Evolutionary conservation across 2,797 vertebrate species (phyloP).

Genomic region (Chaenodraco wilsoni): DNA sequence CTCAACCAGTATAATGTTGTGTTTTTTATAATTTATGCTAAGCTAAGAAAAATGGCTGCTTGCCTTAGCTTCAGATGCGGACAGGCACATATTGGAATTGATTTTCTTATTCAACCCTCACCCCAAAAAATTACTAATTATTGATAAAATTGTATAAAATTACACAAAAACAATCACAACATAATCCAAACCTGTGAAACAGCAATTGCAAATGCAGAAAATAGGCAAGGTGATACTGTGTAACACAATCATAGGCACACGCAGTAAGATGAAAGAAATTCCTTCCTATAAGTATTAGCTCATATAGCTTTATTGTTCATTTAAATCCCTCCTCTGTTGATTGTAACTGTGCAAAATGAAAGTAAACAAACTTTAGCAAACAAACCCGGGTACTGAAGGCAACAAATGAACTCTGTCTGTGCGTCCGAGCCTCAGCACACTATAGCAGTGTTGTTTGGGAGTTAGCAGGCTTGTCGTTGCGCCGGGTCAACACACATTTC

Average conservation of each 20-base stretch:
- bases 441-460: slow-evolving; percentile 50
- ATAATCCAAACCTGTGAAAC: neutral
- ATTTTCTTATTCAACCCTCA: neutral
- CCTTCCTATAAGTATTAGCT: neutral
- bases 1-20: neutral
- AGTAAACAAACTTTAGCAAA: slow-evolving; percentile 39
- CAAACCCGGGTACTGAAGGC: slow-evolving; percentile 25
- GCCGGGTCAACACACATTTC: slow-evolving; percentile 68
- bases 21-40: neutral
- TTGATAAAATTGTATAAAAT: neutral
- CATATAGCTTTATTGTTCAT: slow-evolving; percentile 1
- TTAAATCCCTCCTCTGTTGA: slow-evolving; percentile 10
- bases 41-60: neutral
- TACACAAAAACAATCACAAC: neutral
- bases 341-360: slow-evolving; percentile 15
- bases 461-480: slow-evolving; percentile 51
- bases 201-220: neutral
- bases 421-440: slow-evolving; percentile 34
- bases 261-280: neutral
- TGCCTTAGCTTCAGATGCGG: neutral
- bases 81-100: neutral
- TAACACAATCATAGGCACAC: neutral
- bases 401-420: slow-evolving; percentile 23
- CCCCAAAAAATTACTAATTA: neutral
- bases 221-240: neutral